Evolutionary conservation across 64 coral and sea anemone species (phyloP), one percentile per base, ranked within the genome.

Genomic region (Stichodactyla mertensii): DNA sequence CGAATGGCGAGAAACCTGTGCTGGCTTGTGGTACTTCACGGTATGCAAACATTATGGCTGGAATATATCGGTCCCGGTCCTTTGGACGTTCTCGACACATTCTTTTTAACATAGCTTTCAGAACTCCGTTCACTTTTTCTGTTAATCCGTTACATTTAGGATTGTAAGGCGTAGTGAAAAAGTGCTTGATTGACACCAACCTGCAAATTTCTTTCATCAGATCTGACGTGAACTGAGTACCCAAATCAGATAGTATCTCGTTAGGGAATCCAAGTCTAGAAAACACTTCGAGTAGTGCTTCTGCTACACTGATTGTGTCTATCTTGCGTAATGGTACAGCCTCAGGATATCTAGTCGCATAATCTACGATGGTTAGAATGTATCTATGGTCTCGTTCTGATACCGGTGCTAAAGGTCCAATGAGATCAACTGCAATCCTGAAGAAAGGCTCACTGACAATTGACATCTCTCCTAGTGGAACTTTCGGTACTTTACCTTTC

Each of bases 41-140:
- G 56, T 93, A 93, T 20, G 87, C 82, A 52, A 93, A 93, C 12
- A 93, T 82, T 5, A 91, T 22, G 7, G 84, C 83, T 36, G 77
- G 86, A n/a, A 86, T 66, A 20, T 82, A 91, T 20, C 77, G 36
- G 52, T 91, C 83, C 87, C 87, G 86, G 64, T 84, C 20, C 55
- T 16, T 87, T 62, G 86, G 86, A 0, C 51, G 12, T 55, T 88
- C 81, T 23, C 5, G 26, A 15, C 91, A 78, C 57, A 88, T 28
- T 70, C 69, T 84, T 19, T 60, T 86, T 26, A 86, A 15, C 84
- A 86, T 86, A 15, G 57, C 31, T 51, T 86, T 86, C 55, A 86
- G 59, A 7, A 26, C 28, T 26, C 60, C 55, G 57, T 86, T 86
- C 6, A 61, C 8, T 51, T 27, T 5, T 51, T 86, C 60, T 57